Evolutionary conservation across 2,113 vertebrate genomes (phyloP).

Genomic region (Hylia prasina): DNA sequence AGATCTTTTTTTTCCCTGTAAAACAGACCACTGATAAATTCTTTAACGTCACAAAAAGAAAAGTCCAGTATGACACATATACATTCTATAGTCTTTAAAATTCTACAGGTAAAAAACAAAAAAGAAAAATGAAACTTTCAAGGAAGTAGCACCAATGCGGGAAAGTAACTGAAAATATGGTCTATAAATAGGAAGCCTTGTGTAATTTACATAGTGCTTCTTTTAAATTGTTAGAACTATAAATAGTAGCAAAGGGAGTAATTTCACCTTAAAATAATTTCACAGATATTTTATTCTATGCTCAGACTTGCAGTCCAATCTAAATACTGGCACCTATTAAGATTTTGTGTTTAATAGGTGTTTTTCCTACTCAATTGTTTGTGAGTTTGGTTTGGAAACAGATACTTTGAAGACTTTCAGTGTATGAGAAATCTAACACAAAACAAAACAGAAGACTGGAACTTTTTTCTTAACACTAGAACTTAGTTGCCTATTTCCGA

Average conservation of each 20-base stretch:
- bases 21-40: neutral
- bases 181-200: neutral
- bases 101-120: neutral
- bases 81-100: neutral
- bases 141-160: neutral
- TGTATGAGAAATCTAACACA: neutral
- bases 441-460: neutral
- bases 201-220: neutral
- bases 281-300: neutral
- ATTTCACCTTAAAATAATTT: neutral
- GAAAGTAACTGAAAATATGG: neutral
- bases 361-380: neutral
- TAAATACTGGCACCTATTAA: neutral
- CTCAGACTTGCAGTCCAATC: neutral
- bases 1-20: neutral
- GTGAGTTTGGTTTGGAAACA: neutral
- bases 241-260: neutral
- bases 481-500: neutral
- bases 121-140: neutral
- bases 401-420: neutral
- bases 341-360: neutral
- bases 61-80: neutral
- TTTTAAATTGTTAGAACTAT: neutral
- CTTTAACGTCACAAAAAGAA: neutral
- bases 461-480: neutral